Conservation (phyloP, 2,113 vertebrate species). For the Cariama cristata region DNA sequence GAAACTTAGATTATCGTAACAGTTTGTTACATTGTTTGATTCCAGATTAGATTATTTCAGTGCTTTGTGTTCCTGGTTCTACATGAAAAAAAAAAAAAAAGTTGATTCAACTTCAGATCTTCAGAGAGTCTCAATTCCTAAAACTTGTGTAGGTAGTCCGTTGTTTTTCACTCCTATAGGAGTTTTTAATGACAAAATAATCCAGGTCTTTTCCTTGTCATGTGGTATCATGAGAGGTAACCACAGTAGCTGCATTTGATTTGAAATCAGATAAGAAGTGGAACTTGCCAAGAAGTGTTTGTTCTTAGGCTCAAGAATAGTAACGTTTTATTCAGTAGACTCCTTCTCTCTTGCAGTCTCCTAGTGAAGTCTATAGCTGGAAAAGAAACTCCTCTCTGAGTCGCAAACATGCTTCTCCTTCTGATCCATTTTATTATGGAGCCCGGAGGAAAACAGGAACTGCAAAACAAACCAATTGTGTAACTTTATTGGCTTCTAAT, state of each 20-base stretch:
- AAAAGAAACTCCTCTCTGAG: slow-evolving; percentile 80
- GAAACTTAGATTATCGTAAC: background rate
- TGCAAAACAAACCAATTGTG: slow-evolving; percentile 85
- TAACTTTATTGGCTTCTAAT: slow-evolving; percentile 85
- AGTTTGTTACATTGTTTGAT: background rate
- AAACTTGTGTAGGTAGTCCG: background rate
- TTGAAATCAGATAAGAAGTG: background rate
- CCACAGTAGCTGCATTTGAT: background rate
- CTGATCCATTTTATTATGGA: slow-evolving; percentile 80
- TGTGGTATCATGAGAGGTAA: background rate
- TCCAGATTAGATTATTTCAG: background rate
- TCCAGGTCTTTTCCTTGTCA: background rate
- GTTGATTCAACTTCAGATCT: background rate
- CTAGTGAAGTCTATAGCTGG: slow-evolving; percentile 93
- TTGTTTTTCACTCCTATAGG: background rate
- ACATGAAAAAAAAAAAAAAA: background rate
- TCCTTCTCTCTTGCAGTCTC: slow-evolving; percentile 80
- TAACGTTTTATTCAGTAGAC: background rate
- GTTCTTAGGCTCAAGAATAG: background rate
- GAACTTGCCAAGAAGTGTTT: background rate
- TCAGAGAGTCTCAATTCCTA: background rate
- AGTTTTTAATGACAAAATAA: background rate
- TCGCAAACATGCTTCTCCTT: slow-evolving; percentile 27
- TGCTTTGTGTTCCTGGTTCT: background rate
- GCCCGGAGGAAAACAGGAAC: slow-evolving; percentile 59